Base-by-base conservation (phyloP, 1,140 invertebrate genomes). In the Drosophila suzukii region DNA sequence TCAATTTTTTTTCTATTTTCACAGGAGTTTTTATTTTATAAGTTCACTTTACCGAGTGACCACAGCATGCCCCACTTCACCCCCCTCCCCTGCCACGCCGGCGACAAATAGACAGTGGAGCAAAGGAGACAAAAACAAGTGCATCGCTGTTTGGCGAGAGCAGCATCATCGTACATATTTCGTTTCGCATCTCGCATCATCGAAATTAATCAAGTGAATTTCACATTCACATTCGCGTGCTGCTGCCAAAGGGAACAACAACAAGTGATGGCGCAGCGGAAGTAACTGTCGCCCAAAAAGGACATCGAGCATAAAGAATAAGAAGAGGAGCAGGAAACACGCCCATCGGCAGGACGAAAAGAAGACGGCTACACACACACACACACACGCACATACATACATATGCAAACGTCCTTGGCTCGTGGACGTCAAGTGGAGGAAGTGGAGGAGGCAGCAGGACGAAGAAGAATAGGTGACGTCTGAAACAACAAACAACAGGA, bases 341-440 rank as follows among this genome's bases (percentile, higher is more conserved):
- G 44, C 63, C 63, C 63, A 66, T 24, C 13, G 24, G 34, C 12
- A 32, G 53, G 34, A 65, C 44, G 11, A 30, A 15, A 58, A 65
- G 36, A 62, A 39, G 12, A 49, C 47, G 13, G 12, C 41, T 20
- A 17, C 30, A 65, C 6, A 47, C 20, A 47, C n/a, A n/a, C n/a
- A n/a, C n/a, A n/a, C n/a, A n/a, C 30, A 65, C 6, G 27, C 20
- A 47, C 12, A 27, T 20, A 1, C 34, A 54, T 46, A 63, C 62
- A 65, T 50, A 32, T 66, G 63, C 63, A 50, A 66, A 71, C 67
- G 65, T 70, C 63, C 66, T 70, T 70, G 46, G 65, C 17, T 41
- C 32, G 24, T 53, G 50, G 67, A 70, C 53, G 67, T 30, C 39
- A 49, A 49, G 47, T 12, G 30, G 32, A n/a, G 49, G 61, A 24